Percentiles rank a stretch among this genome's conserved stretches.
Conservation (phyloP, 2,888 invertebrate genomes). For the Myathropa florea region DNA sequence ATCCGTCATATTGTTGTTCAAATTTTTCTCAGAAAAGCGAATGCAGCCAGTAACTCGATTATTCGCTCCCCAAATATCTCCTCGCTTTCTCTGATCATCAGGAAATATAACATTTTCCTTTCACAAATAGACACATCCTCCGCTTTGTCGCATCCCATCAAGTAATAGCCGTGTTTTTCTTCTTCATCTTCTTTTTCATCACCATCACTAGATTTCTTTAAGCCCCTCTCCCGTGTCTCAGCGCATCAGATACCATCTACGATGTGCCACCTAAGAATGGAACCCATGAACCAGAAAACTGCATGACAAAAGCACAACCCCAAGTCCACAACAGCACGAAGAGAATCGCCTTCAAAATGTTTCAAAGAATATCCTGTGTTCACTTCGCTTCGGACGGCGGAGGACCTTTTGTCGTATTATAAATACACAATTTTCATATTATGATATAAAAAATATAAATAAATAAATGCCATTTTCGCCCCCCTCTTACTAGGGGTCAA, state of each 20-base stretch:
- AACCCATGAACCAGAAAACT: constrained; percentile 63
- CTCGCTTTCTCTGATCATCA: constrained; percentile 41
- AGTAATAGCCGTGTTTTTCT: constrained; percentile 32
- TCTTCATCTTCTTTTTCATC: constrained; percentile 15
- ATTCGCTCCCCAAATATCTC: neutral
- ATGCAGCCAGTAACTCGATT: neutral
- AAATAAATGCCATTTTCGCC: constrained; percentile 33
- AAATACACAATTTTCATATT: constrained; percentile 61
- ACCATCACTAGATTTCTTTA: constrained; percentile 12
- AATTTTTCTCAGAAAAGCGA: neutral
- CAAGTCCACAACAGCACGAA: neutral
- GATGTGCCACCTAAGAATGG: constrained; percentile 46
- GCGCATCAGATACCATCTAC: constrained; percentile 36
- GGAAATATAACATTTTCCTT: constrained; percentile 1
- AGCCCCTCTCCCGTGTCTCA: neutral
- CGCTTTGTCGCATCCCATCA: constrained; percentile 1
- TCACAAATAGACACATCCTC: neutral
- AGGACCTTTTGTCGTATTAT: constrained; percentile 62
- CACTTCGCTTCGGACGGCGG: neutral
- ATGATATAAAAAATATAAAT: constrained; percentile 17
- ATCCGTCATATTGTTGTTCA: too few relatives aligned
- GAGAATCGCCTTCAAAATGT: constrained; percentile 8
- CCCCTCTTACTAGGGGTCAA: constrained; percentile 55
- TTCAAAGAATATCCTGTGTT: constrained; percentile 35
- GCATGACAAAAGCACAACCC: constrained; percentile 46